Evolutionary conservation across 2,888 invertebrate species (phyloP), one percentile per base, ranked within the genome.

Genomic region (Stramonita haemastoma): DNA sequence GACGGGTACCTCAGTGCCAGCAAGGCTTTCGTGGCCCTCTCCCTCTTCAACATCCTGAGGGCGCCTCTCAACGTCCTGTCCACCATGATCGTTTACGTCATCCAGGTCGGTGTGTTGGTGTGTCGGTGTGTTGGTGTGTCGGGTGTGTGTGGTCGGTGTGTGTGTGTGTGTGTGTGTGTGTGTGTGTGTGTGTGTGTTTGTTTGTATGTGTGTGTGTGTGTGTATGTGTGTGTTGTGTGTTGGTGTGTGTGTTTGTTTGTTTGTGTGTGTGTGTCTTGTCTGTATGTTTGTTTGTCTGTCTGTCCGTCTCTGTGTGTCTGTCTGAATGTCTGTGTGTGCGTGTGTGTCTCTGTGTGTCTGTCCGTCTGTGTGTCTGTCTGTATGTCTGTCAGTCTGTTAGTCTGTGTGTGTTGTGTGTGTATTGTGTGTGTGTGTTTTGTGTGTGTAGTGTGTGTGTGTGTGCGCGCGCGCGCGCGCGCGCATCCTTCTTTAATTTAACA

Each of bases 31-130:
- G 99, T 99, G 95, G 98, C 99, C 95, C 97, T 99, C 95, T 98
- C 99, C 96, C 97, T 99, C 96, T 99, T 99, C 97, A 99, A 99
- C 97, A 98, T 99, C 95, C 97, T 99, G 95, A 97, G 99, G 96
- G 98, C 99, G 96, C 99, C 99, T 95, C 97, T 99, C 96, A 98
- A 98, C 96, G 98, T 99, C 98, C 97, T 99, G 96, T 99, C 99
- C 95, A 98, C 98, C 98, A 98, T 99, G 97, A 98, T 99, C 96
- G 93, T 96, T 2, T 95, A 94, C 91, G 91, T 95, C 26, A 94
- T 95, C 36, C 81, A 83, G 81, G 81, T 83, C n/a, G 2, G 22
- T 60, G 6, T 60, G 46, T 60, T 15, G 4, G 15, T 60, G 6
- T 60, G 17, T 60, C 60, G 6, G 60, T 60, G 6, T 60, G 22